These are phyloP conservation scores for Oryzias curvinotus DNA, from an alignment of 2,113 vertebrate genomes.

Conservation along the genomic window DNA sequence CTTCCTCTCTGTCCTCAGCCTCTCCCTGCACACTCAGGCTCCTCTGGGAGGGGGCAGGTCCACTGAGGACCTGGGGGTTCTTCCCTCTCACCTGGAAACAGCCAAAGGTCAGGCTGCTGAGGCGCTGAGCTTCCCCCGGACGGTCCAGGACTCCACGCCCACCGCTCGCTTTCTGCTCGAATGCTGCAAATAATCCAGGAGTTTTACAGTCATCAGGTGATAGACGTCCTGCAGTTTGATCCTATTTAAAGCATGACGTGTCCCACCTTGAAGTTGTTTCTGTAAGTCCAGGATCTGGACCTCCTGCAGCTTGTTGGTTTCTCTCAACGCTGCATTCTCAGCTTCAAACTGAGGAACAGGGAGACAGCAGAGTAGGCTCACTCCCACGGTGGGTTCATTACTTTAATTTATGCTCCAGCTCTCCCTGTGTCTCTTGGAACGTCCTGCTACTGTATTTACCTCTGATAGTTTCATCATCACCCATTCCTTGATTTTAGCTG, in stretches of 20 bases:
- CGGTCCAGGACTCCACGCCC: constrained; percentile 62
- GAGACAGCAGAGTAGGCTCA: background rate
- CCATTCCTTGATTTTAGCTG: constrained; percentile 99
- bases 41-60: constrained; percentile 76
- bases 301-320: constrained; percentile 87
- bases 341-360: constrained; percentile 83
- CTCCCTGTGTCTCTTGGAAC: background rate
- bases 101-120: constrained; percentile 93
- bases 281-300: constrained; percentile 87
- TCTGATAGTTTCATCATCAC: constrained; percentile 93
- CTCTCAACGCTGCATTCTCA: constrained; percentile 88
- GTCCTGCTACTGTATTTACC: constrained; percentile 74
- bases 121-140: constrained; percentile 85
- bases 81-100: constrained; percentile 90
- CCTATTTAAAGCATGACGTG: background rate
- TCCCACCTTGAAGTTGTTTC: constrained; percentile 85
- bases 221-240: too few relatives aligned
- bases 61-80: constrained; percentile 83
- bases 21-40: constrained; percentile 56
- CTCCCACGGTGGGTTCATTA: background rate
- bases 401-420: background rate
- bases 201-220: background rate
- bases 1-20: constrained; percentile 7
- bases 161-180: constrained; percentile 73
- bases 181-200: constrained; percentile 64